phyloP scores from a whole-genome alignment of 2,797 vertebrate species.

The Huso huso region DNA sequence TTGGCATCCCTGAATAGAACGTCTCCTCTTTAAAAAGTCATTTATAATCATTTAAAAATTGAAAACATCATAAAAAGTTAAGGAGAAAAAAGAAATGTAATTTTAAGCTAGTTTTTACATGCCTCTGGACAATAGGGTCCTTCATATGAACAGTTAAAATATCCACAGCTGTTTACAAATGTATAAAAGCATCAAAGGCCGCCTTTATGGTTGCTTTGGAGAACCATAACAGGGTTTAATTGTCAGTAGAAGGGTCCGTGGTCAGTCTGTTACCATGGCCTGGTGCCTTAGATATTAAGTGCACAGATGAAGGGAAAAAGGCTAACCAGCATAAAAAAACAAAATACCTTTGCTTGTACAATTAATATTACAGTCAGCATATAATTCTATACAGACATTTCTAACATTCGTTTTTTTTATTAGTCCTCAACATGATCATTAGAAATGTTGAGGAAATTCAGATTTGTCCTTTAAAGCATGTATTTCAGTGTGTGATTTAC shows the following conservation, averaged over 20 bases:
- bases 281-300: constrained; percentile 60
- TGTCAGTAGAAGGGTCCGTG: constrained; percentile 64
- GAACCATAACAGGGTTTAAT: constrained; percentile 65
- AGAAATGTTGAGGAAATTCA: not conserved
- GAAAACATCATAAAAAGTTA: too few species aligned
- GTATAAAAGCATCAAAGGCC: not conserved
- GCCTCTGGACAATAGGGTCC: too few species aligned
- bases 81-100: too few species aligned
- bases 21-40: too few species aligned
- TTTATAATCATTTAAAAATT: too few species aligned
- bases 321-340: not conserved
- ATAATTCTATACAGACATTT: not conserved
- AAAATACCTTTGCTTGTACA: not conserved
- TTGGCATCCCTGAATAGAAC: too few species aligned
- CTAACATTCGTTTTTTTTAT: not conserved
- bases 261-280: constrained; percentile 56
- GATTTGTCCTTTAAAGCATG: not conserved
- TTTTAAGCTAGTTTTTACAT: too few species aligned
- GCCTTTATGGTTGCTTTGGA: constrained; percentile 44
- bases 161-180: constrained; percentile 45
- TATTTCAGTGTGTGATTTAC: too few species aligned
- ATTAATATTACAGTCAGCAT: not conserved
- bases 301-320: constrained; percentile 33
- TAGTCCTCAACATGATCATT: not conserved
- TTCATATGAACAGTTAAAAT: too few species aligned